Evolutionary conservation across 2,113 vertebrate species (phyloP).

Genomic region (Hiodon alosoides): DNA sequence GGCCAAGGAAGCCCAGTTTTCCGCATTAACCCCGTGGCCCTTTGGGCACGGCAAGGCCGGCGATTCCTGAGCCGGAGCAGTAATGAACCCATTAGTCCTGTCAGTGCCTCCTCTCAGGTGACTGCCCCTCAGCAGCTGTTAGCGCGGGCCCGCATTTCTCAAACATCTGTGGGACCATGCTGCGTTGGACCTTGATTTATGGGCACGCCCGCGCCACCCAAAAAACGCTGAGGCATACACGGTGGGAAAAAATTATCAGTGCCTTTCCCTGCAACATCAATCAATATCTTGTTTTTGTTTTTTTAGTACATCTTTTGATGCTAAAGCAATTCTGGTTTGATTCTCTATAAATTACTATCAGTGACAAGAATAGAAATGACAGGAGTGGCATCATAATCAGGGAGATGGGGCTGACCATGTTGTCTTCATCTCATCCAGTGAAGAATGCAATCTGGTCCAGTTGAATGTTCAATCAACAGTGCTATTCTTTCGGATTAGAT

Average conservation of each 20-base stretch:
- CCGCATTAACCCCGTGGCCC: no score
- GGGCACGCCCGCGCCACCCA: not conserved
- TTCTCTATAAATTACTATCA: no score
- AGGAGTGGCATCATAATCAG: no score
- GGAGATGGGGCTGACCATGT: no score
- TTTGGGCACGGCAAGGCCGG: not conserved
- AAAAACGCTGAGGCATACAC: not conserved
- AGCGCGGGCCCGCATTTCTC: not conserved
- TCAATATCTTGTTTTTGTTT: not conserved
- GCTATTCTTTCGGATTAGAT: no score
- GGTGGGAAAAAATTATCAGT: not conserved
- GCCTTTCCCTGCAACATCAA: not conserved
- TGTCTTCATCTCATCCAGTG: no score
- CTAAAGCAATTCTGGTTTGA: no score
- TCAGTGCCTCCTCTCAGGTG: not conserved
- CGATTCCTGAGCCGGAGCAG: not conserved
- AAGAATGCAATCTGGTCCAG: no score
- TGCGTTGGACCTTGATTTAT: not conserved
- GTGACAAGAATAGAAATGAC: no score
- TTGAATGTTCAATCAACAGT: no score
- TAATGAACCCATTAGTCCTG: slow-evolving; percentile 4
- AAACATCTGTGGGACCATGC: not conserved
- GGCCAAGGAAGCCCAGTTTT: no score
- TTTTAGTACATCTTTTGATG: no score
- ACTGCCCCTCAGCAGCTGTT: not conserved